Conservation (phyloP, 1,140 invertebrate species). For the Bombus soroeensis region DNA sequence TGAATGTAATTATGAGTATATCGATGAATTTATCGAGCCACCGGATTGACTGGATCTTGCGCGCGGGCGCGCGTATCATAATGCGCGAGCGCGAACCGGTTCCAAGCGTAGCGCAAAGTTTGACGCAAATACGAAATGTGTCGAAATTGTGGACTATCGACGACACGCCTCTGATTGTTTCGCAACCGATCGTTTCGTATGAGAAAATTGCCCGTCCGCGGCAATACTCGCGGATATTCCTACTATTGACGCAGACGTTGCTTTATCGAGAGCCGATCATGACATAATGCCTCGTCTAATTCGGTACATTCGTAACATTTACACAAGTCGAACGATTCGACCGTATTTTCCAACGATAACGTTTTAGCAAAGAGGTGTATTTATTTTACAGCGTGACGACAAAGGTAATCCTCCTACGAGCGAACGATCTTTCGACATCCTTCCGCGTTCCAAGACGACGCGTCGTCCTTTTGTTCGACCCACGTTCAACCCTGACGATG, state of each 20-base stretch:
- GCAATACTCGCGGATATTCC: neutral
- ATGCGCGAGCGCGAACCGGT: constrained; percentile 37
- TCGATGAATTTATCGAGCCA: constrained; percentile 44
- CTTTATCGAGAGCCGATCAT: neutral
- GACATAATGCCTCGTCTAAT: neutral
- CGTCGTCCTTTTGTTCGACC: constrained; percentile 62
- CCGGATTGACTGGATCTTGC: constrained; percentile 31
- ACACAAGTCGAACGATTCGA: neutral
- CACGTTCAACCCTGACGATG: constrained; percentile 59
- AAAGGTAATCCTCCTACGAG: constrained; percentile 6
- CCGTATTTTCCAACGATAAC: neutral
- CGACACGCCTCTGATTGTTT: constrained; percentile 54
- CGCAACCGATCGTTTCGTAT: constrained; percentile 41
- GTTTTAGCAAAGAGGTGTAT: neutral
- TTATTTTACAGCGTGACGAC: neutral
- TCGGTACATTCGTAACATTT: neutral
- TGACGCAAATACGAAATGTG: constrained; percentile 54
- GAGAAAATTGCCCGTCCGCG: constrained; percentile 28
- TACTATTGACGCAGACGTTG: neutral
- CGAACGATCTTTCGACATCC: constrained; percentile 40
- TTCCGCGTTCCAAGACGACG: constrained; percentile 61
- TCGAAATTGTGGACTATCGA: constrained; percentile 50
- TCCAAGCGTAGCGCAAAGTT: constrained; percentile 14
- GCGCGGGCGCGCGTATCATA: constrained; percentile 34
- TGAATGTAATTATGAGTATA: constrained; percentile 38